A percentile compares a stretch with the other conserved stretches of the same genome.
These are phyloP conservation scores for Hyperoplus lanceolatus DNA, from an alignment of 2,797 vertebrate genomes.

Conservation along the genomic window DNA sequence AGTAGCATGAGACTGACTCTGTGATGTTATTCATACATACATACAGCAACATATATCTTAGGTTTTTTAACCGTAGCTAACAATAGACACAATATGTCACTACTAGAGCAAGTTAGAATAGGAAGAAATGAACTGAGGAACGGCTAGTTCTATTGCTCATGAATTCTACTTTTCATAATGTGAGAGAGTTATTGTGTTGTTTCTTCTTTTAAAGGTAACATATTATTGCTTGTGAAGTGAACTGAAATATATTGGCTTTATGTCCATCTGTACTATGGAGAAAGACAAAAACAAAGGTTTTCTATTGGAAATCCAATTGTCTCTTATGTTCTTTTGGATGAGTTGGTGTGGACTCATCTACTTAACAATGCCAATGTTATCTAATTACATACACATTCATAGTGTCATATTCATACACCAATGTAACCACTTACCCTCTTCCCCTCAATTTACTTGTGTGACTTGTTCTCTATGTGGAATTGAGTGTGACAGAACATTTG, in stretches of 20 bases:
- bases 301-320: neutral
- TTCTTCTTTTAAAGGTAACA: neutral
- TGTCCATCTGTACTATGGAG: neutral
- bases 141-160: neutral
- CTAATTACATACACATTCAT: neutral
- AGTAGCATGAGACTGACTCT: neutral
- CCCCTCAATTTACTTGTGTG: neutral
- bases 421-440: neutral
- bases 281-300: neutral
- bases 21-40: neutral
- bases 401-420: neutral
- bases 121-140: neutral
- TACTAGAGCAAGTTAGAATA: too few relatives aligned
- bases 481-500: neutral
- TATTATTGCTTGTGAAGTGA: neutral
- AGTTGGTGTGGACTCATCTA: neutral
- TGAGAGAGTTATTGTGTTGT: neutral
- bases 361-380: neutral
- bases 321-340: neutral
- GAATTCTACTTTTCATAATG: neutral
- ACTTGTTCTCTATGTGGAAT: neutral
- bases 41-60: neutral
- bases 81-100: too few relatives aligned
- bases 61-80: neutral
- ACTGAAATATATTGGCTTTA: neutral